Evolutionary conservation across 2,888 invertebrate genomes (phyloP), one percentile per base, ranked within the genome.

Genomic region (Pyrochroa serraticornis): DNA sequence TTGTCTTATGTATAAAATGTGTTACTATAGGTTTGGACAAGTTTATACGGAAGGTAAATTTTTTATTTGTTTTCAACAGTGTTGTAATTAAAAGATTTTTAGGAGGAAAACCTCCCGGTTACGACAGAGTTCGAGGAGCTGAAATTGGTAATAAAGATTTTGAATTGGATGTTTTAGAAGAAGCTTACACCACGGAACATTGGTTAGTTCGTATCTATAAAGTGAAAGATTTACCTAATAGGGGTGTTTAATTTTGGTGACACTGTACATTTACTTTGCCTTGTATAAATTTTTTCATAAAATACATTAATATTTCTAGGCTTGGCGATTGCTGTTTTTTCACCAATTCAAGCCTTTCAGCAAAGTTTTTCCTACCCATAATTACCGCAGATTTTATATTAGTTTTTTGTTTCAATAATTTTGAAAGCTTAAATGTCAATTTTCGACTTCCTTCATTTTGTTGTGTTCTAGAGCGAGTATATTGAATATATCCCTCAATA

Each of bases 1-100:
- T 82, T 97, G 95, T 75, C 87, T 98, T 62, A 99, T 98, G 98
- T 98, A 99, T 83, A 99, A 98, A 84, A 93, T 99, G 93, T 97
- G 96, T 82, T 99, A 98, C 80, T 97, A 99, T 82, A 88, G 95
- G 75, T 99, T 98, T 79, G 97, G 97, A 0, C 92, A 93, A 72
- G 93, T 97, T 60, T 97, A 95, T 78, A 97, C 97, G 0, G 97
- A 97, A 83, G 93, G 92, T 76, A 62, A 72, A 91, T 80, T 9
- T 31, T 14, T 43, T 13, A 34, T 45, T 7, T 7, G 22, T 38
- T 7, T 41, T 36, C n/a, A 8, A 7, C 7, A 12, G 12, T 6
- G 7, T 41, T 42, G 14, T 56, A 22, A 54, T 22, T 22, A 30
- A 34, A 5, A 14, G 7, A 41, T 36, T 52, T 71, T 38, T 44